phyloP scores from a whole-genome alignment of 2,113 vertebrate genomes.

The Empidonax alnorum region DNA sequence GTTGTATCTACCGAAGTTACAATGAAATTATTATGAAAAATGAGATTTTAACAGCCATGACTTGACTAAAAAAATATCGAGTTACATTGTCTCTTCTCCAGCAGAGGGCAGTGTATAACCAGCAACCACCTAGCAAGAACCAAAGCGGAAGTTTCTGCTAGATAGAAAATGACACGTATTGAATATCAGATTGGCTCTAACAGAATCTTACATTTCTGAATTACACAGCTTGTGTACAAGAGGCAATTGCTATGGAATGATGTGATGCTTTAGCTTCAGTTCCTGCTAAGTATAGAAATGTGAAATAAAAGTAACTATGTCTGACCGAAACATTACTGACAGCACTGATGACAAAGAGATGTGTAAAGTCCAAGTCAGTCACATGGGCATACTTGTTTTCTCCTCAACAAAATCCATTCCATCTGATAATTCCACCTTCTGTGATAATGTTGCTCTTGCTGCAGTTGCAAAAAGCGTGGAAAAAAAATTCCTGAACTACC shows the following conservation, averaged over 20 bases:
- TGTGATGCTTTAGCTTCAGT: background rate
- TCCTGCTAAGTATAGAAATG: background rate
- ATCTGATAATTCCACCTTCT: background rate
- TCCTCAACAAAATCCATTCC: background rate
- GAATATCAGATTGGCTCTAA: background rate
- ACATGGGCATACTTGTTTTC: background rate
- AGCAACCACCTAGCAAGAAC: background rate
- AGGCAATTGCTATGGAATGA: background rate
- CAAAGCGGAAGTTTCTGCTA: background rate
- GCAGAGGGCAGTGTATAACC: constrained; percentile 70
- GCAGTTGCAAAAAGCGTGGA: background rate
- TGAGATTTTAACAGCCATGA: background rate
- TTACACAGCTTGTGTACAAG: background rate
- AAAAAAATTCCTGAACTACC: background rate
- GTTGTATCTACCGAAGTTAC: background rate
- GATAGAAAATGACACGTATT: background rate
- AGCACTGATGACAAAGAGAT: background rate
- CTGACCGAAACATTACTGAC: background rate
- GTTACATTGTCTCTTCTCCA: background rate
- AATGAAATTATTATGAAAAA: background rate
- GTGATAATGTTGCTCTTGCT: background rate
- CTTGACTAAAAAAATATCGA: background rate
- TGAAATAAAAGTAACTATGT: background rate
- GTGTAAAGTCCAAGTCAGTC: background rate
- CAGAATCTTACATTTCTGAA: background rate